A percentile compares a stretch with the other conserved stretches of the same genome.
Conservation (phyloP, 2,888 invertebrate genomes). For the Linnaemya tessellans region DNA sequence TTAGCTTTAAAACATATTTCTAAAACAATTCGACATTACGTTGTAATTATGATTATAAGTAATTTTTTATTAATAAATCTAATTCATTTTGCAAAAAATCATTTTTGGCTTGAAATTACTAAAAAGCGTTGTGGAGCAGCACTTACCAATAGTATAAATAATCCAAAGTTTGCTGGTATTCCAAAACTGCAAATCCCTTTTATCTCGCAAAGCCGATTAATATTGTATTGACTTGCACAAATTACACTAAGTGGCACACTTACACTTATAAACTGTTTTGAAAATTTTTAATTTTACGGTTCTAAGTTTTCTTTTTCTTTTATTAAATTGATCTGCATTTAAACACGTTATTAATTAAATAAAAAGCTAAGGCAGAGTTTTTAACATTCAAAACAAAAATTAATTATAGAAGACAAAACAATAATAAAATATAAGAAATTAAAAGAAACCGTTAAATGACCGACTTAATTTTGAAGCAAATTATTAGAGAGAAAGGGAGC, state of each 20-base stretch:
- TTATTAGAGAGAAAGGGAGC: slow-evolving; percentile 5
- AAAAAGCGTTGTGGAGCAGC: neutral
- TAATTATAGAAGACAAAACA: slow-evolving; percentile 28
- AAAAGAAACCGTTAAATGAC: slow-evolving; percentile 63
- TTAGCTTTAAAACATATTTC: too few relatives aligned
- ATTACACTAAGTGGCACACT: slow-evolving; percentile 38
- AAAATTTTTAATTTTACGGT: neutral
- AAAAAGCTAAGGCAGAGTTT: neutral
- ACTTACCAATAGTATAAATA: slow-evolving; percentile 50
- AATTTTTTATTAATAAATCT: neutral
- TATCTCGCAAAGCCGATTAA: slow-evolving; percentile 2
- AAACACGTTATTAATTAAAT: slow-evolving; percentile 21
- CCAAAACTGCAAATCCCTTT: slow-evolving; percentile 18
- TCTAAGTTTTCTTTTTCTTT: slow-evolving; percentile 10
- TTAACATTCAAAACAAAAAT: slow-evolving; percentile 3
- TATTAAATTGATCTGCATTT: slow-evolving; percentile 31
- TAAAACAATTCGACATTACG: too few relatives aligned
- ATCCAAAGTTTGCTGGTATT: slow-evolving; percentile 4
- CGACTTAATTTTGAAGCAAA: slow-evolving; percentile 46
- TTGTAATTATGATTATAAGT: neutral
- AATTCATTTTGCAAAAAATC: slow-evolving; percentile 58
- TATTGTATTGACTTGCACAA: slow-evolving; percentile 17
- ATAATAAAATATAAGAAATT: slow-evolving; percentile 24
- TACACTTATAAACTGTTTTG: slow-evolving; percentile 16
- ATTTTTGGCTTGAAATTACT: slow-evolving; percentile 15